Percentiles rank a stretch among this genome's conserved stretches.
Conservation (phyloP, 2,113 vertebrate species). For the Plectropomus leopardus region DNA sequence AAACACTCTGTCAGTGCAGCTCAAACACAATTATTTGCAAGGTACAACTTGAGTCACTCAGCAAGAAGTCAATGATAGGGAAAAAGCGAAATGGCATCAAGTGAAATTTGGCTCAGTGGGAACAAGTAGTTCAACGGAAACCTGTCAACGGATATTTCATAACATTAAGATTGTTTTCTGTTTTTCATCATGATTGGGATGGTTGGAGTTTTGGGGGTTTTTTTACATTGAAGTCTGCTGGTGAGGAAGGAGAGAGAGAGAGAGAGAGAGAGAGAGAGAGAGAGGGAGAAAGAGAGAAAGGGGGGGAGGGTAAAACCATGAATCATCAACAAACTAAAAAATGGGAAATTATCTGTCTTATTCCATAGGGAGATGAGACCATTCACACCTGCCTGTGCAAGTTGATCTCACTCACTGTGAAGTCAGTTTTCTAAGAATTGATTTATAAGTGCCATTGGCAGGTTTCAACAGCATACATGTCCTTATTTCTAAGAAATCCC, state of each 20-base stretch:
- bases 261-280: neutral
- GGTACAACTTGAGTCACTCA: neutral
- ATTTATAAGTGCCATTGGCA: constrained; percentile 24
- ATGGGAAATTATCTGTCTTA: constrained; percentile 18
- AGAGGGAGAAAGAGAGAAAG: neutral
- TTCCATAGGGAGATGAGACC: constrained; percentile 4
- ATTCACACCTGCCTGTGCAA: constrained; percentile 8
- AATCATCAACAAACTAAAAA: constrained; percentile 19
- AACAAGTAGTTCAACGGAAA: neutral
- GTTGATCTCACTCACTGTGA: constrained; percentile 20
- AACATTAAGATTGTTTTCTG: neutral
- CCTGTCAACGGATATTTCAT: neutral
- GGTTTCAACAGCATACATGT: constrained; percentile 33
- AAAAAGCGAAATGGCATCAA: neutral
- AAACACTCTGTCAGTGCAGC: neutral
- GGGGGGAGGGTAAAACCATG: neutral
- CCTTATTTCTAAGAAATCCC: constrained; percentile 28
- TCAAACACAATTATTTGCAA: neutral
- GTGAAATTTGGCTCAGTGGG: neutral
- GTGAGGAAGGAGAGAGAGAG: neutral
- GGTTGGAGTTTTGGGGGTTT: no score
- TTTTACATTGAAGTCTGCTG: neutral
- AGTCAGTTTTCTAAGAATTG: constrained; percentile 34
- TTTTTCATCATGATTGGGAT: neutral
- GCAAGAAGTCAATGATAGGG: neutral